Conservation (phyloP, 2,888 invertebrate species). For the Aplocera efformata region DNA sequence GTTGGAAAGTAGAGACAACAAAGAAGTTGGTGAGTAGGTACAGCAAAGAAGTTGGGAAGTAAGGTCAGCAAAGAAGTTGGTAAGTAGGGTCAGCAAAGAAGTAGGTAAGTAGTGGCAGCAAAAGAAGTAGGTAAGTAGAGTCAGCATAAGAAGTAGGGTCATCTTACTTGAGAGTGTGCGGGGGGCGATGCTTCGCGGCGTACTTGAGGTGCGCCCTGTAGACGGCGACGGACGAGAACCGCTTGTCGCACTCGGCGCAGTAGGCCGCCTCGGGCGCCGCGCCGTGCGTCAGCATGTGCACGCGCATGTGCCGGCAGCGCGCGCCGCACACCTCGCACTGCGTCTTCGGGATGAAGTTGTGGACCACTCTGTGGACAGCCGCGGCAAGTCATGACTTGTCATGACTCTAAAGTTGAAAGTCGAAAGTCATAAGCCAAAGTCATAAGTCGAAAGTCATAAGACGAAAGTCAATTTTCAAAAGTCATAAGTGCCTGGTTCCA, state of each 20-base stretch:
- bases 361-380: constrained; percentile 6
- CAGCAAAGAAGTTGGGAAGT: no score
- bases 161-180: constrained; percentile 16
- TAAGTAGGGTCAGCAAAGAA: neutral
- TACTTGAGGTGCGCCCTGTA: constrained; percentile 25
- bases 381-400: no score
- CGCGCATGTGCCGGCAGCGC: constrained; percentile 53
- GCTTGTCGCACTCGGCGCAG: constrained; percentile 46
- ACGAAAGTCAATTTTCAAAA: no score
- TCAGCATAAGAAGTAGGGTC: no score
- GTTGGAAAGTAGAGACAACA: neutral
- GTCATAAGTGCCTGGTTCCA: no score
- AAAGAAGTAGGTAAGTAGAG: no score
- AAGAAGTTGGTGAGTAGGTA: neutral
- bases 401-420: no score
- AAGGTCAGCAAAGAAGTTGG: no score
- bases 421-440: no score
- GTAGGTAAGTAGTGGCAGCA: no score
- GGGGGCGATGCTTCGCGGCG: constrained; percentile 24
- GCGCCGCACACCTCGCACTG: constrained; percentile 53
- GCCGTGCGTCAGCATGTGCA: constrained; percentile 46
- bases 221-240: constrained; percentile 28
- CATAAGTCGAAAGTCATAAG: no score
- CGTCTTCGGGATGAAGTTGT: constrained; percentile 1
- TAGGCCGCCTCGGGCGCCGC: constrained; percentile 37